Evolutionary conservation across 2,888 invertebrate genomes (phyloP).

Genomic region (Tetrapedia diversipes): DNA sequence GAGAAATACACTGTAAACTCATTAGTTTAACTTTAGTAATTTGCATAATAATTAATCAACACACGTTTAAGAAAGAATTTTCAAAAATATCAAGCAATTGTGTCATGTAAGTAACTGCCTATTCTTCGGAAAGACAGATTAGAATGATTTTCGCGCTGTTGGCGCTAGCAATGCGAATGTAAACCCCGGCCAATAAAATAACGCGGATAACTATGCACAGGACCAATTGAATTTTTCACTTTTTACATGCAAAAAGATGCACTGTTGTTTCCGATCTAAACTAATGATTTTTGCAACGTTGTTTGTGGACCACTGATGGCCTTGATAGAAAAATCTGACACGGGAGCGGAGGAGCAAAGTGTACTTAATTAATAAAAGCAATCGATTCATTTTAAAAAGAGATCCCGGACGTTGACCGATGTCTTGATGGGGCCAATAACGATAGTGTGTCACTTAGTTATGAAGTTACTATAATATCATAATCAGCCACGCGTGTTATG

Average conservation of each 20-base stretch:
- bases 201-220: not conserved
- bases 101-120: not conserved
- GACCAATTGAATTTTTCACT: constrained; percentile 50
- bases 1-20: constrained; percentile 1
- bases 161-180: constrained; percentile 32
- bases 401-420: constrained; percentile 51
- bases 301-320: constrained; percentile 65
- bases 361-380: constrained; percentile 69
- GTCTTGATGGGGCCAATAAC: constrained; percentile 67
- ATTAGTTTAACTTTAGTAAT: not conserved
- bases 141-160: constrained; percentile 55
- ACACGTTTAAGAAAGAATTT: not conserved
- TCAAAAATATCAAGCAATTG: not conserved
- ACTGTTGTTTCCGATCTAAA: constrained; percentile 57
- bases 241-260: constrained; percentile 22
- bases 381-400: constrained; percentile 40
- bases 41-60: not conserved
- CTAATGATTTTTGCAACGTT: constrained; percentile 45
- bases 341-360: constrained; percentile 43
- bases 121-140: not conserved
- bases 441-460: constrained; percentile 55
- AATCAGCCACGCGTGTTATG: constrained; percentile 68
- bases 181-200: constrained; percentile 36
- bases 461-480: constrained; percentile 54
- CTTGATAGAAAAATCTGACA: constrained; percentile 67